Base-by-base conservation (phyloP, 2,797 vertebrate genomes). In the Dipus sagitta region DNA sequence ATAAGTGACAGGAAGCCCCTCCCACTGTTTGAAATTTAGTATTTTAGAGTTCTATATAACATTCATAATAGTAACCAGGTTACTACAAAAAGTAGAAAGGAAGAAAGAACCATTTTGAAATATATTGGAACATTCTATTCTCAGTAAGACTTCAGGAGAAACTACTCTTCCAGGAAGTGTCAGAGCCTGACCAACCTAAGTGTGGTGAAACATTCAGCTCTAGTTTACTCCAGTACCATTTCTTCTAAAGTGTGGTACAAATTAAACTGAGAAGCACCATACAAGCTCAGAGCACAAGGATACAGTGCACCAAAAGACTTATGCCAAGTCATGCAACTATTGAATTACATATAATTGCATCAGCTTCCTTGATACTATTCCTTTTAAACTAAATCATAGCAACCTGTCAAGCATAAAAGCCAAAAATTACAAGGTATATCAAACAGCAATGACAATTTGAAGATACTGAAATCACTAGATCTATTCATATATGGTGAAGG, bases 341-440 rank as follows among this genome's bases (percentile, higher is more conserved):
- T 14, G 54, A 58, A 17, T 58, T 58, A 58, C 54, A 58, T 58
- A 17, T 58, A 8, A 79, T 28, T 15, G n/a, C 2, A 38, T 58
- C 21, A 15, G 2, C 3, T 20, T 23, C 21, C 9, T 8, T 0
- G 2, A 47, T 3, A 70, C 2, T 9, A 71, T 34, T 75, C 3
- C 0, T 47, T 9, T 24, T 20, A 58, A 4, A n/a, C 65, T 64
- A 12, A 24, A 62, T 32, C 38, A 1, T 30, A 28, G 28, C 42
- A 9, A 38, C 9, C 7, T 67, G 47, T 88, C 13, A 54, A 26
- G 8, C 30, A 24, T 11, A 74, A 34, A 12, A 86, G 23, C n/a
- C 18, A 58, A 65, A 64, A 86, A 86, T 68, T 24, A 64, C 17
- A 86, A 62, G 24, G 1, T 34, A 47, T 64, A 65, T 7, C 83